These are phyloP conservation scores for Australoheros scitulus DNA, from an alignment of 2,113 vertebrate species.

Conservation along the genomic window DNA sequence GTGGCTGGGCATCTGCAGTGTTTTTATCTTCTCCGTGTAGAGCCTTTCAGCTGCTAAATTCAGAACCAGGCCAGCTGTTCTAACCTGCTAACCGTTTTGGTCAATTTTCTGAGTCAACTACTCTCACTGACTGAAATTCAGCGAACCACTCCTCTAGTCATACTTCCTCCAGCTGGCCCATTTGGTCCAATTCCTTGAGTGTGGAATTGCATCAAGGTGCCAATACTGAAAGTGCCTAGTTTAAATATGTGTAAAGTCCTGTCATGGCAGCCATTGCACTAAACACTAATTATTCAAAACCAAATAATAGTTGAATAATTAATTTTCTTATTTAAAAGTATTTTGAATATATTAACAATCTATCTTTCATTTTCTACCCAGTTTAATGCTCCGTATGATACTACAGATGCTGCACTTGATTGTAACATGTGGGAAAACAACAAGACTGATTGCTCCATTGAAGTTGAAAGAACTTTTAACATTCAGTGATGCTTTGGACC, in stretches of 20 bases:
- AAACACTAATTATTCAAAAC: background rate
- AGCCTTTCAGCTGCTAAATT: slow-evolving; percentile 44
- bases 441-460: background rate
- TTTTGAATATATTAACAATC: background rate
- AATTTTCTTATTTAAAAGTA: background rate
- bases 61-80: slow-evolving; percentile 38
- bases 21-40: slow-evolving; percentile 26
- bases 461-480: background rate
- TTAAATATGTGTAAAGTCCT: background rate
- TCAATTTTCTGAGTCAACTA: slow-evolving; percentile 45
- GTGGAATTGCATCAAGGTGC: slow-evolving; percentile 23
- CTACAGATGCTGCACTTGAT: background rate
- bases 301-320: background rate
- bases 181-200: slow-evolving; percentile 37
- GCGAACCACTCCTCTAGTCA: slow-evolving; percentile 7
- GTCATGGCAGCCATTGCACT: background rate
- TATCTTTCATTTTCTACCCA: background rate
- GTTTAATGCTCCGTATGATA: background rate
- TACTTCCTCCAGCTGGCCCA: slow-evolving; percentile 53
- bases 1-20: background rate
- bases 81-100: slow-evolving; percentile 38
- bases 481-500: background rate
- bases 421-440: background rate
- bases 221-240: background rate
- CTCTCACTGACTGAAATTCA: slow-evolving; percentile 58